Conservation (phyloP, 2,797 vertebrate species). For the Galaxias olidus region DNA sequence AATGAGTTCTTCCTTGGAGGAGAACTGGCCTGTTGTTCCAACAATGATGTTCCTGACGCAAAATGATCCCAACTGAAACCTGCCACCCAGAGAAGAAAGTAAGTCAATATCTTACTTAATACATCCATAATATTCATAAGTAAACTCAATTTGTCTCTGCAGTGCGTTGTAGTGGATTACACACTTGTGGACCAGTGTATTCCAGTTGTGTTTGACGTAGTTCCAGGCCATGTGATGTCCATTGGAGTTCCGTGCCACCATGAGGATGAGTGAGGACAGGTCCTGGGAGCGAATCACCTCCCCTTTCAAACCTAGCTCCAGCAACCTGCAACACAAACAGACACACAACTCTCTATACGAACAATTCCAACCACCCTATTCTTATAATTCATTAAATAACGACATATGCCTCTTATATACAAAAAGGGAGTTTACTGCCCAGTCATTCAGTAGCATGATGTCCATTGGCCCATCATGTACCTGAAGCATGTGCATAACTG, state of each 20-base stretch:
- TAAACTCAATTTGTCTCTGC: not conserved
- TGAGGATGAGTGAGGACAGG: constrained; percentile 65
- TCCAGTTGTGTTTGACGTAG: constrained; percentile 80
- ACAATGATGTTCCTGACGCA: constrained; percentile 70
- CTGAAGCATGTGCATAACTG: no score
- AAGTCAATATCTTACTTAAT: not conserved
- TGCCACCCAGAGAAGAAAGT: constrained; percentile 46
- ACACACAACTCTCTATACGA: not conserved
- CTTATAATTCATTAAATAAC: no score
- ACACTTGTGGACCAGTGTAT: constrained; percentile 75
- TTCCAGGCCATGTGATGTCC: constrained; percentile 77
- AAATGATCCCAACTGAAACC: constrained; percentile 78
- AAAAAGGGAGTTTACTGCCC: no score
- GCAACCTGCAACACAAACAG: constrained; percentile 60
- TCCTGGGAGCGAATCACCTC: constrained; percentile 76
- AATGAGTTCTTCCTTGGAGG: constrained; percentile 71
- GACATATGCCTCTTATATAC: no score
- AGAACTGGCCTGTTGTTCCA: constrained; percentile 75
- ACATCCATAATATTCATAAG: not conserved
- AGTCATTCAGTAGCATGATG: no score
- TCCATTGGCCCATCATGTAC: no score
- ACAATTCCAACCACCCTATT: no score
- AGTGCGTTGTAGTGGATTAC: constrained; percentile 40
- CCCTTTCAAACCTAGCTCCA: constrained; percentile 76
- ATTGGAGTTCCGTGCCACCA: constrained; percentile 68